Base-by-base conservation (phyloP, 2,888 invertebrate genomes). In the Rugalucina vietnamica region DNA sequence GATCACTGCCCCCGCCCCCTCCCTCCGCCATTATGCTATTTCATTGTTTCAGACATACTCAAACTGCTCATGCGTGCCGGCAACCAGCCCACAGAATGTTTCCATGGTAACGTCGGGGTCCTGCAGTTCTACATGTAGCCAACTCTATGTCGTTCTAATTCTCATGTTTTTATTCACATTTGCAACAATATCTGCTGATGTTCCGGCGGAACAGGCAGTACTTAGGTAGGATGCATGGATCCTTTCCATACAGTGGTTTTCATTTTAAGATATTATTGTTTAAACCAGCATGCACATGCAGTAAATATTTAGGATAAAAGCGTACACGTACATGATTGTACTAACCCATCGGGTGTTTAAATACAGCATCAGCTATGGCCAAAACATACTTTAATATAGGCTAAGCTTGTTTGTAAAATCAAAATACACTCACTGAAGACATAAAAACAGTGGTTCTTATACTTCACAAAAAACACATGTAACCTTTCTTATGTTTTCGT, bases 171-270 rank as follows among this genome's bases (percentile, higher is more conserved):
- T 92, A 8, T 82, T 89, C 32, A 87, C 91, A 12, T 89, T 90
- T 49, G 84, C 89, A 32, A 90, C 89, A 24, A 89, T 92, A 71
- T 83, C 92, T 24, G 88, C 91, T 29, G 89, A 90, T 27, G 91
- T 92, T 0, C 92, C 93, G 0, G 89, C 91, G 0, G 89, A 91
- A 54, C 88, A 92, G 5, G 89, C 92, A n/a, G 91, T 90, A 34
- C 85, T 93, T 24, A 91, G 93, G 93, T 92, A 88, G 83, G 78
- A n/a, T n/a, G n/a, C n/a, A n/a, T 32, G 18, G 5, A 37, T 18
- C 32, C 8, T 29, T 8, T 43, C 1, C 10, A 27, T 79, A 36
- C 12, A 21, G 24, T 12, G n/a, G n/a, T n/a, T n/a, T n/a, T n/a
- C n/a, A n/a, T n/a, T n/a, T n/a, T n/a, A n/a, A n/a, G n/a, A n/a